Evolutionary conservation across 2,113 vertebrate species (phyloP).

Genomic region (Percina caprodes): DNA sequence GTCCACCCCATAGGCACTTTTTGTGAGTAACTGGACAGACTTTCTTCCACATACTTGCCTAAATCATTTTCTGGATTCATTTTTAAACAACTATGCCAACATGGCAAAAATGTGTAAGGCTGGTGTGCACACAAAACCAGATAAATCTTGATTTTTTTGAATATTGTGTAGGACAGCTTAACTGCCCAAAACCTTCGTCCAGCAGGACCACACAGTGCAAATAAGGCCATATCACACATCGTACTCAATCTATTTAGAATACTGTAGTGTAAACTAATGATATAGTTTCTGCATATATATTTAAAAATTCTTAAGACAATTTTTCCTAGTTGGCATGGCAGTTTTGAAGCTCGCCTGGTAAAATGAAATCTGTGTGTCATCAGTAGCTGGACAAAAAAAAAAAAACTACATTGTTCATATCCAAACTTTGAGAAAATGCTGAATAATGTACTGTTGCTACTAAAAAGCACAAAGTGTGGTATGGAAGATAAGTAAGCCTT

Average conservation of each 20-base stretch:
- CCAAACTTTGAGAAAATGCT: slow-evolving; percentile 16
- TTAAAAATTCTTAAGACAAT: background rate
- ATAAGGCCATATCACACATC: background rate
- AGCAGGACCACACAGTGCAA: background rate
- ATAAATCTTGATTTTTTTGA: slow-evolving; percentile 4
- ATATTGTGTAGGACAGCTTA: background rate
- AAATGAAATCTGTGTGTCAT: background rate
- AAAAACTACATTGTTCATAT: background rate
- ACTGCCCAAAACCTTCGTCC: background rate
- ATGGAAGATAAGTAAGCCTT: background rate
- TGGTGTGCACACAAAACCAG: background rate
- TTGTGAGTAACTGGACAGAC: slow-evolving; percentile 49
- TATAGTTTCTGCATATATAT: background rate
- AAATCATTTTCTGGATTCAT: slow-evolving; percentile 29
- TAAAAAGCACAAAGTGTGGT: background rate
- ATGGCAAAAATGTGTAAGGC: background rate
- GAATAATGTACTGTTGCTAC: slow-evolving; percentile 6
- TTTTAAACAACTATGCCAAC: slow-evolving; percentile 1
- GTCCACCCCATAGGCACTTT: slow-evolving; percentile 63
- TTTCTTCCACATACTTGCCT: slow-evolving; percentile 28
- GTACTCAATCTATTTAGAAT: background rate
- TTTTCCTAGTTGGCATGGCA: background rate
- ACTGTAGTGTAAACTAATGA: background rate
- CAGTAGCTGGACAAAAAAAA: slow-evolving; percentile 22
- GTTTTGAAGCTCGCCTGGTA: slow-evolving; percentile 14